phyloP scores from a whole-genome alignment of 92 coral and sea anemone species.

The Isaurus tuberculatus region DNA sequence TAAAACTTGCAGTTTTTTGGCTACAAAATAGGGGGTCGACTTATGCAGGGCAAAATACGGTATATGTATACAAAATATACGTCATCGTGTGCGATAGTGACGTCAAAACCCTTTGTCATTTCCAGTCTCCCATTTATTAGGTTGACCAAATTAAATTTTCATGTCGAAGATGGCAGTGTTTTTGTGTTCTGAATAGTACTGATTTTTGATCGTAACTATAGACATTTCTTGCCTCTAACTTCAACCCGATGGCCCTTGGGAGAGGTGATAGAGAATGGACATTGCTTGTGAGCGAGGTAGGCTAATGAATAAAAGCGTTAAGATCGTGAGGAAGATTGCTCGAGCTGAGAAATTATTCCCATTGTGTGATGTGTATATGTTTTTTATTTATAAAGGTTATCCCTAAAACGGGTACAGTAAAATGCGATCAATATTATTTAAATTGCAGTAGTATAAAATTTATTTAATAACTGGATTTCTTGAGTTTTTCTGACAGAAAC shows the following conservation, averaged over 20 bases:
- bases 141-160: conserved; percentile 27
- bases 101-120: conserved; percentile 15
- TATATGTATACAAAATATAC: no score
- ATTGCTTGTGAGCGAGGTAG: conserved; percentile 92
- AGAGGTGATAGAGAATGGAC: conserved; percentile 98
- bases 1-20: no score
- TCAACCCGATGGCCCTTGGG: conserved; percentile 81
- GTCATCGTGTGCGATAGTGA: neutral
- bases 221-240: conserved; percentile 29
- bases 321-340: neutral
- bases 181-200: neutral
- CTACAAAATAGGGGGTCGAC: no score
- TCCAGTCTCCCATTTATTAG: neutral
- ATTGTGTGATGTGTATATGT: neutral
- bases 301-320: neutral
- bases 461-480: neutral
- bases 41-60: no score
- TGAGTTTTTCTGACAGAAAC: neutral
- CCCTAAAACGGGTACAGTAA: neutral
- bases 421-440: neutral
- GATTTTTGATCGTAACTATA: conserved; percentile 23
- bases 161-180: conserved; percentile 40
- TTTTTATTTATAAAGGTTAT: neutral
- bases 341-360: neutral
- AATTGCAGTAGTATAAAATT: neutral